A percentile compares a stretch with the other conserved stretches of the same genome.
phyloP scores from a whole-genome alignment of 2,797 vertebrate genomes.

The Xiphorhynchus erythropygius region DNA sequence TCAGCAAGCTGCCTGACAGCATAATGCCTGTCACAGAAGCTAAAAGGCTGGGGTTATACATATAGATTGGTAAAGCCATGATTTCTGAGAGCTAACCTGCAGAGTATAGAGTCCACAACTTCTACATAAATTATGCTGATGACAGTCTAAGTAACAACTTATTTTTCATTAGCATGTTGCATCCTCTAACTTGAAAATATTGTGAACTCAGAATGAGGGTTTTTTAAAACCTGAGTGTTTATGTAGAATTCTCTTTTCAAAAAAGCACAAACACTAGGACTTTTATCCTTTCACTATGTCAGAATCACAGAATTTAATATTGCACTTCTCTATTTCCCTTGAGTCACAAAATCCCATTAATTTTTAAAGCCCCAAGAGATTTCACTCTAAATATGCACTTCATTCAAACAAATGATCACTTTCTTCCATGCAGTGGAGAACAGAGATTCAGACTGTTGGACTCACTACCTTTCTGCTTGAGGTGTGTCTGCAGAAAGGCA shows the following conservation, averaged over 20 bases:
- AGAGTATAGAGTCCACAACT: neutral
- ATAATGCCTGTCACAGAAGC: neutral
- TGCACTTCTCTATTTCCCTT: neutral
- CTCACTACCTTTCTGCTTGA: neutral
- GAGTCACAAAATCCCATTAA: neutral
- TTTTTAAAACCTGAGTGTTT: neutral
- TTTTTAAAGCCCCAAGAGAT: neutral
- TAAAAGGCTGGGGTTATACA: neutral
- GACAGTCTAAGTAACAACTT: neutral
- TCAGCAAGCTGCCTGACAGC: neutral
- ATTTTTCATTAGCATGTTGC: neutral
- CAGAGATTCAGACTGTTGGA: neutral
- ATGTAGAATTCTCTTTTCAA: neutral
- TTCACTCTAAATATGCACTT: neutral
- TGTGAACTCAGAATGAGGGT: neutral
- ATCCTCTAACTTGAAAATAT: neutral
- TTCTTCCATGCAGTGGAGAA: neutral
- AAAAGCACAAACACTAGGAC: rapidly evolving
- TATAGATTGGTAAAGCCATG: neutral
- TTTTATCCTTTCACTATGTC: neutral
- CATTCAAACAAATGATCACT: neutral
- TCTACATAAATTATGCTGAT: neutral
- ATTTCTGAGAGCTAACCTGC: neutral
- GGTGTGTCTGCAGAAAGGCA: neutral
- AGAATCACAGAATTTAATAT: neutral